Percentiles rank a stretch among this genome's conserved stretches.
Evolutionary conservation across 2,888 invertebrate genomes (phyloP).

Genomic region (Steinernema scapterisci): DNA sequence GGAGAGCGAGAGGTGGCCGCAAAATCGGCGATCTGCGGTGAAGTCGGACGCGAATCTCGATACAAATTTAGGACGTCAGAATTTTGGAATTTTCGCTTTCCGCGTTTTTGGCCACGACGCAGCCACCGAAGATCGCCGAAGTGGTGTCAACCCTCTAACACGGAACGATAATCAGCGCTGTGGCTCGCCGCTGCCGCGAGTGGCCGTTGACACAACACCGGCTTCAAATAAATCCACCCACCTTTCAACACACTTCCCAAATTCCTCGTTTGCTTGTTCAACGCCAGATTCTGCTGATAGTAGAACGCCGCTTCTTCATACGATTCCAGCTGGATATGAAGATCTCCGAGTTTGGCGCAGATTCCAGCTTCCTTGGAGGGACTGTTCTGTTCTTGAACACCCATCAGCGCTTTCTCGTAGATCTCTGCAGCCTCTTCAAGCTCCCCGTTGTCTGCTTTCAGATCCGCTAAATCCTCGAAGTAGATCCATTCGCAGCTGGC

Average conservation of each 20-base stretch:
- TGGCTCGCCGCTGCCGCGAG: too few species aligned
- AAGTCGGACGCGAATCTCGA: too few species aligned
- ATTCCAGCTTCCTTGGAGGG: slow-evolving; percentile 37
- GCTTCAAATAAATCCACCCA: too few species aligned
- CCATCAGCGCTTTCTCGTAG: slow-evolving; percentile 37
- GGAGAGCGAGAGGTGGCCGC: too few species aligned
- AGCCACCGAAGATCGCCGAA: too few species aligned
- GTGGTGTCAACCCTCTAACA: too few species aligned
- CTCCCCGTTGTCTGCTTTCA: slow-evolving; percentile 33
- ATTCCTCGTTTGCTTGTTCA: slow-evolving; percentile 37
- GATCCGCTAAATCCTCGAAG: slow-evolving; percentile 35
- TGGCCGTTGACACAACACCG: too few species aligned
- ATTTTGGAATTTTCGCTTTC: too few species aligned
- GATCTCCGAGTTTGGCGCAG: slow-evolving; percentile 36
- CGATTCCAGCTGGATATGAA: slow-evolving; percentile 34
- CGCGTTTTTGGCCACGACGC: too few species aligned
- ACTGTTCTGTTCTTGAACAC: slow-evolving; percentile 40
- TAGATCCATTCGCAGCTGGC: slow-evolving; percentile 33
- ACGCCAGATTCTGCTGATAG: slow-evolving; percentile 35
- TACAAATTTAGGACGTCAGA: too few species aligned
- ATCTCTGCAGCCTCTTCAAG: slow-evolving; percentile 33
- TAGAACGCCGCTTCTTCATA: slow-evolving; percentile 38
- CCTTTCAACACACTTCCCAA: slow-evolving; percentile 20
- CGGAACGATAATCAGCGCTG: too few species aligned
- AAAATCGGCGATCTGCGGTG: neutral